Percentiles rank a stretch among this genome's conserved stretches.
These are phyloP conservation scores for Cheilosia scutellata DNA, from an alignment of 2,888 invertebrate genomes.

Conservation along the genomic window DNA sequence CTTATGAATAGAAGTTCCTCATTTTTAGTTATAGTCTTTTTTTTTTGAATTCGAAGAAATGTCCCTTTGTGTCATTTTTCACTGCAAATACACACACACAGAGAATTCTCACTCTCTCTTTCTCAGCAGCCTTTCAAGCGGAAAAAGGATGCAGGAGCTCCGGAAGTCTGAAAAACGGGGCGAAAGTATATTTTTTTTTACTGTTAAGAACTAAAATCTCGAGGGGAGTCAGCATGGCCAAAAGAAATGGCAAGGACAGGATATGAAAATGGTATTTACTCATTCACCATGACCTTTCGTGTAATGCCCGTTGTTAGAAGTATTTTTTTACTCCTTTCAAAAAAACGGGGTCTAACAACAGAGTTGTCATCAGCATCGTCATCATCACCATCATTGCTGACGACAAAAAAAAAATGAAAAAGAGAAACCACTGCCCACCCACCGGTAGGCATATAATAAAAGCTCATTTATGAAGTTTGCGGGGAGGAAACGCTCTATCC, in stretches of 20 bases:
- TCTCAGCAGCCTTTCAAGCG: slow-evolving; percentile 31
- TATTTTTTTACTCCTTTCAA: slow-evolving; percentile 47
- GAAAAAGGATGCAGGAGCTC: slow-evolving; percentile 66
- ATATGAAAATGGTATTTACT: slow-evolving; percentile 67
- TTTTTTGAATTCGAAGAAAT: slow-evolving; percentile 37
- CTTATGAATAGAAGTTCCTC: slow-evolving; percentile 4
- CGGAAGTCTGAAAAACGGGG: slow-evolving; percentile 51
- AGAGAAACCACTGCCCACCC: not conserved
- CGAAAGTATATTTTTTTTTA: slow-evolving; percentile 57
- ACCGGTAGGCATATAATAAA: slow-evolving; percentile 55
- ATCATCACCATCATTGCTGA: slow-evolving; percentile 18
- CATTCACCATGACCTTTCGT: slow-evolving; percentile 69
- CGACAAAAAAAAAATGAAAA: not conserved
- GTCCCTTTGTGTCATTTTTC: slow-evolving; percentile 69
- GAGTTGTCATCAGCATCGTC: slow-evolving; percentile 64
- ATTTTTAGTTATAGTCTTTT: slow-evolving; percentile 20
- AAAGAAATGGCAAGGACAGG: slow-evolving; percentile 51
- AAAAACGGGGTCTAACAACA: slow-evolving; percentile 57
- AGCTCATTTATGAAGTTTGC: slow-evolving; percentile 61
- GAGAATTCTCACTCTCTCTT: not conserved
- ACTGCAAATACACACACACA: slow-evolving; percentile 45
- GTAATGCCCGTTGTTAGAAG: slow-evolving; percentile 57
- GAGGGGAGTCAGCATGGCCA: not conserved
- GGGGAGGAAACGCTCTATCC: slow-evolving; percentile 11
- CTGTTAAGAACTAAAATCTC: slow-evolving; percentile 48